phyloP scores from a whole-genome alignment of 2,113 vertebrate species.

The Canis aureus region DNA sequence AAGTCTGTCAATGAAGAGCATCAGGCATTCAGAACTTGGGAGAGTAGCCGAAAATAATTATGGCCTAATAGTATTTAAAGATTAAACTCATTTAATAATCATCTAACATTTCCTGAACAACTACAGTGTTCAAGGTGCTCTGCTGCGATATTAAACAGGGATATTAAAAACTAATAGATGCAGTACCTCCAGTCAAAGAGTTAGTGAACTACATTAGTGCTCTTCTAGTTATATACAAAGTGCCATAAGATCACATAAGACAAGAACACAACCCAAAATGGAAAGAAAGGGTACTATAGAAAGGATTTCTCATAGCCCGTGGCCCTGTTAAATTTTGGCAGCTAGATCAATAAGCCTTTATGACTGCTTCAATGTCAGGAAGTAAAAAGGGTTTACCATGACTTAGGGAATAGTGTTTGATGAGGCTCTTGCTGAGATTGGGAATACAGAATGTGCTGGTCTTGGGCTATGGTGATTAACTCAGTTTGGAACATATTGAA shows the following conservation, averaged over 20 bases:
- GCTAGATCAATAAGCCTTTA: neutral
- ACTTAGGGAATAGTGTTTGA: neutral
- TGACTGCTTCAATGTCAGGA: neutral
- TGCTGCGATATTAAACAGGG: neutral
- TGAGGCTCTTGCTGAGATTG: neutral
- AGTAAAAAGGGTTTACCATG: neutral
- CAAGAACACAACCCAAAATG: neutral
- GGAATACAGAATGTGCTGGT: neutral
- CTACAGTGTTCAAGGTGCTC: neutral
- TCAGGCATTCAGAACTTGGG: neutral
- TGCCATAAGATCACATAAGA: neutral
- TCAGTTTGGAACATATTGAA: neutral
- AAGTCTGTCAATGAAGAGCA: conserved; percentile 64
- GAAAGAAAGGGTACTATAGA: neutral
- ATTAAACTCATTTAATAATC: neutral
- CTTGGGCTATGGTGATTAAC: neutral
- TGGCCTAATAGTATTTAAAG: neutral
- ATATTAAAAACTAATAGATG: neutral
- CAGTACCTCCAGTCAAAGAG: neutral
- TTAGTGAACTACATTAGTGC: neutral
- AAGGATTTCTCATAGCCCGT: neutral
- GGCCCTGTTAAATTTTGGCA: neutral
- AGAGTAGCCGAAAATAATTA: neutral
- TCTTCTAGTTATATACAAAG: neutral
- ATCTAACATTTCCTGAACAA: neutral